Percentiles rank a stretch among this genome's conserved stretches.
phyloP scores from a whole-genome alignment of 2,888 invertebrate species.

The Epiblema foenella region DNA sequence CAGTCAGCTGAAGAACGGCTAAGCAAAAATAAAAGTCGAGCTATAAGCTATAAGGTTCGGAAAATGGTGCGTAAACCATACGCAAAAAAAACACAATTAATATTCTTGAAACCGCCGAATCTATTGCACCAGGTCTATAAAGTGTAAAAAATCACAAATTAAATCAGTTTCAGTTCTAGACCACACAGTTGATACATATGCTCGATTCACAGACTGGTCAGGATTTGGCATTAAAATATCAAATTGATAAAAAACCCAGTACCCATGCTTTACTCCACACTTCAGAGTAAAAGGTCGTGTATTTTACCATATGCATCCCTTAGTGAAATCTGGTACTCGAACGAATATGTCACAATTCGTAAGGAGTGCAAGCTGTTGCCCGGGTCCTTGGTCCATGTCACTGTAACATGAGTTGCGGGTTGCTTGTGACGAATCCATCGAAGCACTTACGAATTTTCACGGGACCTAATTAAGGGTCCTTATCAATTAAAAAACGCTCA shows the following conservation, averaged over 20 bases:
- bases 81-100: too few relatives aligned
- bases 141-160: background rate
- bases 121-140: too few relatives aligned
- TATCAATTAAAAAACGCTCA: too few relatives aligned
- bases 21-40: background rate
- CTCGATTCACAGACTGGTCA: too few relatives aligned
- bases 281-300: background rate
- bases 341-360: slow-evolving; percentile 50
- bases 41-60: too few relatives aligned
- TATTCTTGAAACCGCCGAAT: too few relatives aligned
- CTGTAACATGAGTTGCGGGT: slow-evolving; percentile 47
- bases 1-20: background rate
- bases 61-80: too few relatives aligned
- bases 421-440: slow-evolving; percentile 43
- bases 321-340: slow-evolving; percentile 29
- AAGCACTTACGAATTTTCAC: background rate
- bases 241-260: background rate
- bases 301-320: background rate
- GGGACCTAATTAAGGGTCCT: too few relatives aligned
- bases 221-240: background rate
- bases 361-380: slow-evolving; percentile 53
- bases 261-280: background rate
- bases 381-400: slow-evolving; percentile 49
- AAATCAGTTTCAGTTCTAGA: background rate
- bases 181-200: background rate